Conservation (phyloP, 2,113 vertebrate species). For the Pterocles gutturalis region DNA sequence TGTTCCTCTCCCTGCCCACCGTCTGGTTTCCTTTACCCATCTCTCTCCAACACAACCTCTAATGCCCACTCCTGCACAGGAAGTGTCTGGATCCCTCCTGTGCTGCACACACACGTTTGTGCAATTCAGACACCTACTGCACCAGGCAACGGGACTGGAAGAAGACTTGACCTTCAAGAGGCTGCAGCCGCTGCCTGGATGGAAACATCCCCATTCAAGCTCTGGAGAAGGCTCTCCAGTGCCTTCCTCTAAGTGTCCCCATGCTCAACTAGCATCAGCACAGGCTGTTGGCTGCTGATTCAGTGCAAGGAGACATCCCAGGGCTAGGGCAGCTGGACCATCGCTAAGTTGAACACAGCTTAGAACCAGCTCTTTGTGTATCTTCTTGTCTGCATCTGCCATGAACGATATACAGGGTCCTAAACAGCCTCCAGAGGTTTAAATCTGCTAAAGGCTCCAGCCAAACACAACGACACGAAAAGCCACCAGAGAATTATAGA, state of each 20-base stretch:
- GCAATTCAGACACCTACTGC: background rate
- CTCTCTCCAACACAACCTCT: background rate
- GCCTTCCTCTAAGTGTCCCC: background rate
- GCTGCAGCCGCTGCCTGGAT: background rate
- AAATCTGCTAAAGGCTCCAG: slow-evolving; percentile 65
- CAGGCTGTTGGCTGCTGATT: background rate
- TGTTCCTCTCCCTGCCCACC: background rate
- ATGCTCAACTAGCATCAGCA: background rate
- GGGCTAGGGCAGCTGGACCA: background rate
- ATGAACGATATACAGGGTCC: background rate
- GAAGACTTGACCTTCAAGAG: background rate
- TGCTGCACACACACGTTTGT: rapidly evolving
- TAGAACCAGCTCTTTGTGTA: background rate
- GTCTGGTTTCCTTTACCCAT: background rate
- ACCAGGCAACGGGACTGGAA: background rate
- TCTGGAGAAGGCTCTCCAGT: background rate
- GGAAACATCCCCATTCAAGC: background rate
- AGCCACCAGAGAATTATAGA: slow-evolving; percentile 54
- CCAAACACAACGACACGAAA: slow-evolving; percentile 36
- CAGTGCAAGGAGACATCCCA: background rate
- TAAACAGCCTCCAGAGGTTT: slow-evolving; percentile 54
- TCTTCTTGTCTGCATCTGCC: background rate
- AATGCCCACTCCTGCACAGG: rapidly evolving
- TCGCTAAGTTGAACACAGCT: background rate
- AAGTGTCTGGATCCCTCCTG: background rate